phyloP scores from a whole-genome alignment of 2,797 vertebrate genomes.

The Chromis chromis region DNA sequence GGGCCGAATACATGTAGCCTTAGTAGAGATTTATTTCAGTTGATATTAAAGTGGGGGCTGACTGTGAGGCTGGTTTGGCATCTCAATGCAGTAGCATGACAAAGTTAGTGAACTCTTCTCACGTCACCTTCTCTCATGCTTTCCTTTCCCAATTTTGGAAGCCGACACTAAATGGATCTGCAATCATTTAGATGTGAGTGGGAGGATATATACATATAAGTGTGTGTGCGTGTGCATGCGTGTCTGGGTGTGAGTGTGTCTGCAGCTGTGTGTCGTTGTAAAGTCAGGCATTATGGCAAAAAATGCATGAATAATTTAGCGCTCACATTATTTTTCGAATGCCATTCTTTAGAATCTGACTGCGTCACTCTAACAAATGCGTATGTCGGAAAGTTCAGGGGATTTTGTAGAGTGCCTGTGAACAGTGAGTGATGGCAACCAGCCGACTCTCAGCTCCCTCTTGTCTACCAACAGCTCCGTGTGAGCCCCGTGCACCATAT shows the following conservation, averaged over 20 bases:
- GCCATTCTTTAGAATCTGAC: slow-evolving; percentile 79
- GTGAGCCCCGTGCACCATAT: slow-evolving; percentile 63
- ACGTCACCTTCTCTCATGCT: slow-evolving; percentile 53
- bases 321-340: slow-evolving; percentile 84
- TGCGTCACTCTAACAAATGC: slow-evolving; percentile 80
- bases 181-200: slow-evolving; percentile 81
- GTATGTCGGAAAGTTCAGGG: slow-evolving; percentile 77
- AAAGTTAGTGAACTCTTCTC: slow-evolving; percentile 70
- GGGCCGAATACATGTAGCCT: slow-evolving; percentile 61
- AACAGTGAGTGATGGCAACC: slow-evolving; percentile 79
- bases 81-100: slow-evolving; percentile 82
- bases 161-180: slow-evolving; percentile 86
- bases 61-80: slow-evolving; percentile 79
- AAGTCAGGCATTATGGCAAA: slow-evolving; percentile 79
- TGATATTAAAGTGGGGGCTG: slow-evolving; percentile 89
- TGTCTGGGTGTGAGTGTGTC: slow-evolving; percentile 26
- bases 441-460: slow-evolving; percentile 68
- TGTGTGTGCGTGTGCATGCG: slow-evolving; percentile 7
- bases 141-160: slow-evolving; percentile 83
- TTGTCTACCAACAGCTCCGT: slow-evolving; percentile 65
- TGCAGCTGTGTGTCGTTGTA: slow-evolving; percentile 71
- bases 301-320: slow-evolving; percentile 84
- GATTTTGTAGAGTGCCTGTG: slow-evolving; percentile 78
- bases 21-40: slow-evolving; percentile 89
- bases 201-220: slow-evolving; percentile 78